Conservation (phyloP, 2,113 vertebrate species). For the Mustelus asterias region DNA sequence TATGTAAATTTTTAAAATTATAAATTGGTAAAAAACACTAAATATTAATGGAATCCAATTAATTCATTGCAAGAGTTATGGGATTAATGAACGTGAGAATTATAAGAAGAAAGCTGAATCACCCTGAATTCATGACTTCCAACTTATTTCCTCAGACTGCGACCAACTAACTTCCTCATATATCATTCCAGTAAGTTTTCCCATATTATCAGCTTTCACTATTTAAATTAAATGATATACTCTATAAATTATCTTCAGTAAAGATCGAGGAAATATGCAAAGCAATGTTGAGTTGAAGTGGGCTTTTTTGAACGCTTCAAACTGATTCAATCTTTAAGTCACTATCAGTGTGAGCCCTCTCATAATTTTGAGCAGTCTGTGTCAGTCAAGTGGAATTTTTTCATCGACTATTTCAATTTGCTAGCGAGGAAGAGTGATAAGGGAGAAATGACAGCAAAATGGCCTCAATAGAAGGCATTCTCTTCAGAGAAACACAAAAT, state of each 20-base stretch:
- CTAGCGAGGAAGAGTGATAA: not conserved
- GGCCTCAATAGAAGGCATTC: not conserved
- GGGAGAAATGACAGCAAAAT: slow-evolving; percentile 1
- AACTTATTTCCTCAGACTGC: no score
- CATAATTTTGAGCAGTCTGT: not conserved
- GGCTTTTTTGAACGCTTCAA: not conserved
- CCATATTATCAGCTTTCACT: not conserved
- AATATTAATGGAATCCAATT: not conserved
- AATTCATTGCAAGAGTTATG: not conserved
- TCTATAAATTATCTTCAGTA: not conserved
- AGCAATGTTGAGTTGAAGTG: not conserved
- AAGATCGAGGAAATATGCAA: not conserved
- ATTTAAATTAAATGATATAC: not conserved
- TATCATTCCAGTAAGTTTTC: not conserved
- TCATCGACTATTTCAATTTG: not conserved
- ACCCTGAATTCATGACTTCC: not conserved
- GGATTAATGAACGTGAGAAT: not conserved
- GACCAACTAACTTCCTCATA: not conserved
- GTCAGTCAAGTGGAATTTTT: slow-evolving; percentile 1
- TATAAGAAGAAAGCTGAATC: not conserved
- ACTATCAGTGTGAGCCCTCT: not conserved
- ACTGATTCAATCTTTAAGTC: not conserved
- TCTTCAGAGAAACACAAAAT: not conserved
- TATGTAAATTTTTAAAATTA: not conserved
- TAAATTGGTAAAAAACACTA: not conserved